phyloP scores from a whole-genome alignment of 2,888 invertebrate species.

The Deilephila porcellus region DNA sequence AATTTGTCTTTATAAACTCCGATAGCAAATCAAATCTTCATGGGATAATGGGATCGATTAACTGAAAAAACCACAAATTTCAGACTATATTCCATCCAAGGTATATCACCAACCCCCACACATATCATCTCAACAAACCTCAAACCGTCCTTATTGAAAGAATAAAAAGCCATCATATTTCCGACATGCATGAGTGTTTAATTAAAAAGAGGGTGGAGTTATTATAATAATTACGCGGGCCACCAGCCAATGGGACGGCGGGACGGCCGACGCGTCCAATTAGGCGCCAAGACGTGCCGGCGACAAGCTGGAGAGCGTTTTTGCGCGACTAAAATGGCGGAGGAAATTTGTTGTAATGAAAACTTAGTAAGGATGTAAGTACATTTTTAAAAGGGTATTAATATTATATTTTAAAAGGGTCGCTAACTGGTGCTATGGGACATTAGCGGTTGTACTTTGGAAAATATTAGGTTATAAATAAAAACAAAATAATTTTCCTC shows the following conservation, averaged over 20 bases:
- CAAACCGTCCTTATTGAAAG: neutral
- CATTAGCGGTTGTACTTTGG: too few relatives aligned
- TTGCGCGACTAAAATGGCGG: slow-evolving; percentile 66
- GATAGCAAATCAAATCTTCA: too few relatives aligned
- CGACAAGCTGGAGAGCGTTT: slow-evolving; percentile 62
- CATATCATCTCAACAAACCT: slow-evolving; percentile 23
- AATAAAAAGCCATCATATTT: slow-evolving; percentile 23
- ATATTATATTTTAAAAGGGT: too few relatives aligned
- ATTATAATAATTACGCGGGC: slow-evolving; percentile 81
- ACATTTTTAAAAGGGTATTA: too few relatives aligned
- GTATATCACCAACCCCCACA: slow-evolving; percentile 34
- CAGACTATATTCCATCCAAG: neutral
- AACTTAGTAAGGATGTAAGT: too few relatives aligned
- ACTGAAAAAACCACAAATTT: too few relatives aligned
- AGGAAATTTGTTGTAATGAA: slow-evolving; percentile 25
- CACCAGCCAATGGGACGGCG: slow-evolving; percentile 70
- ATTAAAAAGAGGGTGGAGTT: slow-evolving; percentile 80
- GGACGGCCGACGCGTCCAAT: slow-evolving; percentile 68
- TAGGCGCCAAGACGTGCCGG: slow-evolving; percentile 64
- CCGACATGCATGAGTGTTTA: slow-evolving; percentile 50
- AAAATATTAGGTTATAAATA: too few relatives aligned
- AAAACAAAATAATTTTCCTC: too few relatives aligned
- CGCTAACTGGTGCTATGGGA: neutral
- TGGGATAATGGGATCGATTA: too few relatives aligned
- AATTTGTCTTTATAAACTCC: too few relatives aligned